These are phyloP conservation scores for Antheraea yamamai DNA, from an alignment of 2,888 invertebrate species.

Conservation along the genomic window DNA sequence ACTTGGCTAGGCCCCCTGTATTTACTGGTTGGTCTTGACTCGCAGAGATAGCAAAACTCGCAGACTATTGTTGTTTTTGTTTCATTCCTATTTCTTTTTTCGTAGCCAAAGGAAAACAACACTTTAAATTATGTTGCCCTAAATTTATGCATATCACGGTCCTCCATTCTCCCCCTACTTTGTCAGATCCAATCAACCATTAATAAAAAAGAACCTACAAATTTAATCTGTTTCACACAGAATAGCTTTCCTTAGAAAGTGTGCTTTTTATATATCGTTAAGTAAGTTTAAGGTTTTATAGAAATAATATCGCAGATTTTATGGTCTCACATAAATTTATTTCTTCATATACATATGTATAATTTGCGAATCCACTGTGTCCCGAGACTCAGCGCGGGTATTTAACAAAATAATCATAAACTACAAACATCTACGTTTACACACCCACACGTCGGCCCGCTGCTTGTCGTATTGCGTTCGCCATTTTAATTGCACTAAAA, in stretches of 20 bases:
- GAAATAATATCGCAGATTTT: slow-evolving; percentile 25
- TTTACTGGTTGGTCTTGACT: not conserved
- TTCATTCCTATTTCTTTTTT: not conserved
- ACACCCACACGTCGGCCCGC: slow-evolving; percentile 63
- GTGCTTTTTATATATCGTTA: not conserved
- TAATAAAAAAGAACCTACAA: not conserved
- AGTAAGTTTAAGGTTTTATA: not conserved
- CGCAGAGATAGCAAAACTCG: not conserved
- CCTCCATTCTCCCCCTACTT: not conserved
- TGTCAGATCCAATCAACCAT: not conserved
- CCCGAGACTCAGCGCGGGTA: slow-evolving; percentile 77
- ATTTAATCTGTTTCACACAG: no score
- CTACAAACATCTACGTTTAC: slow-evolving; percentile 70
- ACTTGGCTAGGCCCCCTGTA: no score
- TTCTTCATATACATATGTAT: slow-evolving; percentile 82
- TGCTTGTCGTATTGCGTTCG: slow-evolving; percentile 55
- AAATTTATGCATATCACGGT: not conserved
- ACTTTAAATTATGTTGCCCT: not conserved
- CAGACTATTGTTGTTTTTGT: not conserved
- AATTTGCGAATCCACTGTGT: slow-evolving; percentile 81
- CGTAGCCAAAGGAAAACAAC: not conserved
- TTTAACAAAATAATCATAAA: slow-evolving; percentile 74
- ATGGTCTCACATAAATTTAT: slow-evolving; percentile 82
- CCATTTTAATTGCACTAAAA: slow-evolving; percentile 73
- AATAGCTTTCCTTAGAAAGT: not conserved